These are phyloP conservation scores for Drosophila malerkotliana DNA, from an alignment of 1,140 invertebrate species.

Conservation along the genomic window DNA sequence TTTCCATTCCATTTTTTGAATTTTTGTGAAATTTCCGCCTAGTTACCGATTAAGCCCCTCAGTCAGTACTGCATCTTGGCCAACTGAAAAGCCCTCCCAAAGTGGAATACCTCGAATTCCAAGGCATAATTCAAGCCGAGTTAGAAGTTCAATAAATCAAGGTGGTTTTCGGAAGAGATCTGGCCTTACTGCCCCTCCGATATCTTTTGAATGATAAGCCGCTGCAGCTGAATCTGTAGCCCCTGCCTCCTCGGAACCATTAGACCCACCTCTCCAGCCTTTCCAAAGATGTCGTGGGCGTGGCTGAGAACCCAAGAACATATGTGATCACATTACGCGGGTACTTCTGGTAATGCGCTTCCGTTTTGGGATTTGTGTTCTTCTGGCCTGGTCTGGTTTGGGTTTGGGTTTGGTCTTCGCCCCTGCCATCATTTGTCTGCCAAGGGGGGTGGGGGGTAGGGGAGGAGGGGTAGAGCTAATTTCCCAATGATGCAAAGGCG, in stretches of 20 bases:
- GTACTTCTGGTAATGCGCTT: conserved; percentile 67
- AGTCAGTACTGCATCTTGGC: too few relatives aligned
- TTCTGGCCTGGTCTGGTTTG: too few relatives aligned
- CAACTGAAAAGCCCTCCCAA: too few relatives aligned
- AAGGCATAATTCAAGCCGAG: not conserved
- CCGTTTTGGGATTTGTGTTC: conserved; percentile 44
- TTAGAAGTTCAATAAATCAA: not conserved
- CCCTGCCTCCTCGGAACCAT: not conserved
- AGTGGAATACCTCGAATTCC: not conserved
- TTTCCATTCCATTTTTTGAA: too few relatives aligned
- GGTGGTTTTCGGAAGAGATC: not conserved
- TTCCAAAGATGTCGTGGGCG: conserved; percentile 30
- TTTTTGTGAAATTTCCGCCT: too few relatives aligned
- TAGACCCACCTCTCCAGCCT: not conserved
- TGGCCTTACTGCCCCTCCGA: conserved; percentile 15
- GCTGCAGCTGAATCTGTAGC: conserved; percentile 20
- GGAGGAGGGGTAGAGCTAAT: conserved; percentile 14
- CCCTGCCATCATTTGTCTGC: conserved; percentile 29
- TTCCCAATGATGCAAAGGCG: conserved; percentile 49
- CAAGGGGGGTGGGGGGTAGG: not conserved
- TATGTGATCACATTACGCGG: conserved; percentile 71
- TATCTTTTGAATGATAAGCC: conserved; percentile 57
- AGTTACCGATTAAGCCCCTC: too few relatives aligned
- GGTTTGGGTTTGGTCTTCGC: not conserved
- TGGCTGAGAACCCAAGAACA: conserved; percentile 37